These are phyloP conservation scores for Sesamia inferens DNA, from an alignment of 2,888 invertebrate genomes.

Conservation along the genomic window DNA sequence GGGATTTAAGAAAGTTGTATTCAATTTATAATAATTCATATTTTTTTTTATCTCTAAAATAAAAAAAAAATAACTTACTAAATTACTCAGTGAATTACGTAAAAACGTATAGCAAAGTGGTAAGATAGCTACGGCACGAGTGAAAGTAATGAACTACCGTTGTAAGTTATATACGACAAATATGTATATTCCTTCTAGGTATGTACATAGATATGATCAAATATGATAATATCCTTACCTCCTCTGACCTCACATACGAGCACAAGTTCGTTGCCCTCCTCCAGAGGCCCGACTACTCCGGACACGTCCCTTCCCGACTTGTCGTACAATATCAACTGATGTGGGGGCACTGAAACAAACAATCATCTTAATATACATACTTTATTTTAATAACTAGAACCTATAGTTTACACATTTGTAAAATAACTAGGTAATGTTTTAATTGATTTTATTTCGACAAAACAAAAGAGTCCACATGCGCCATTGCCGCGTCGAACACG, in stretches of 20 bases:
- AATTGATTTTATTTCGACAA: background rate
- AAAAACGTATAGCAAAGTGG: no score
- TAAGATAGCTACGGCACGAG: background rate
- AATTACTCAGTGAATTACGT: no score
- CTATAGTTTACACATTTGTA: background rate
- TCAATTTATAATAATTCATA: no score
- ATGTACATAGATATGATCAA: slow-evolving; percentile 4
- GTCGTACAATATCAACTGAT: slow-evolving; percentile 95
- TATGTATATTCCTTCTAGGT: background rate
- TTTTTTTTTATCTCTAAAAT: no score
- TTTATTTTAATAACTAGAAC: slow-evolving; percentile 1
- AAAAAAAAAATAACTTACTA: no score
- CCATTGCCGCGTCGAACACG: background rate
- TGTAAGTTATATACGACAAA: background rate
- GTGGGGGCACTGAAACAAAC: slow-evolving; percentile 94
- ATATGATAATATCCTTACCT: slow-evolving; percentile 90
- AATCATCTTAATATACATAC: slow-evolving; percentile 1
- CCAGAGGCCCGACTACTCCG: slow-evolving; percentile 94
- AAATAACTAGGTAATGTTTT: background rate
- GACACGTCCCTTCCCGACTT: slow-evolving; percentile 95
- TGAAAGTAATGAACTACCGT: slow-evolving; percentile 1
- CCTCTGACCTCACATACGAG: slow-evolving; percentile 97
- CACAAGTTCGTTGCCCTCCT: slow-evolving; percentile 95
- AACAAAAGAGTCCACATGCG: background rate
- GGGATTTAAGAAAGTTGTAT: background rate